phyloP scores from a whole-genome alignment of 2,888 invertebrate species.

The Leuctra nigra region DNA sequence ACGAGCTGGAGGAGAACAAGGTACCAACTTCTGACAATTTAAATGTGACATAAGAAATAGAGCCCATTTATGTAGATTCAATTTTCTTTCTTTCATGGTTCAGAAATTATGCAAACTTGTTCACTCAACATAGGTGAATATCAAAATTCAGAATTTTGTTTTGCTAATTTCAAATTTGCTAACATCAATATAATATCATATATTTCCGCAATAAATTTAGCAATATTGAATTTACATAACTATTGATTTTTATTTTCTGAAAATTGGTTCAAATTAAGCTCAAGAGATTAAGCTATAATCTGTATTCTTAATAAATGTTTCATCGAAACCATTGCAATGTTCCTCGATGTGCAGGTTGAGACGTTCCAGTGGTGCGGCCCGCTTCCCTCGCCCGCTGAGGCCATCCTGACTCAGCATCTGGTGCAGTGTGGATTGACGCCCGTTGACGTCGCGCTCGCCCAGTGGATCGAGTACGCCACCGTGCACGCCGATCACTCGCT shows the following conservation, averaged over 20 bases:
- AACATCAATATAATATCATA: too few relatives aligned
- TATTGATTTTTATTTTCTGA: conserved; percentile 15
- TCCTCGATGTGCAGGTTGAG: conserved; percentile 49
- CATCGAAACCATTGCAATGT: too few relatives aligned
- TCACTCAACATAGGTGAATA: not conserved
- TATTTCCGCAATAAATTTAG: too few relatives aligned
- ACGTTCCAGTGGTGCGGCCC: conserved; percentile 81
- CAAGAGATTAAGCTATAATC: not conserved
- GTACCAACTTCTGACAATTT: conserved; percentile 42
- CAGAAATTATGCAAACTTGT: too few relatives aligned
- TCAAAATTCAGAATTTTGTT: not conserved
- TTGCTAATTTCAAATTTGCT: too few relatives aligned
- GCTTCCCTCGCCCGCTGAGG: conserved; percentile 74
- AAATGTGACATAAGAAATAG: too few relatives aligned
- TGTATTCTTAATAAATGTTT: too few relatives aligned
- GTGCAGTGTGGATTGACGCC: conserved; percentile 83
- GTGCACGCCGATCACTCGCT: conserved; percentile 78
- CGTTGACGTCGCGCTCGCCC: conserved; percentile 60
- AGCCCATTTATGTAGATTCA: too few relatives aligned
- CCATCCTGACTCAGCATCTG: conserved; percentile 85
- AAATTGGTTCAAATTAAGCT: too few relatives aligned
- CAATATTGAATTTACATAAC: not conserved
- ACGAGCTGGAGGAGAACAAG: conserved; percentile 73
- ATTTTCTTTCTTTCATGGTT: too few relatives aligned
- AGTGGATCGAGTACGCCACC: conserved; percentile 71